Evolutionary conservation across 2,113 vertebrate species (phyloP).

Genomic region (Pseudorasbora parva): DNA sequence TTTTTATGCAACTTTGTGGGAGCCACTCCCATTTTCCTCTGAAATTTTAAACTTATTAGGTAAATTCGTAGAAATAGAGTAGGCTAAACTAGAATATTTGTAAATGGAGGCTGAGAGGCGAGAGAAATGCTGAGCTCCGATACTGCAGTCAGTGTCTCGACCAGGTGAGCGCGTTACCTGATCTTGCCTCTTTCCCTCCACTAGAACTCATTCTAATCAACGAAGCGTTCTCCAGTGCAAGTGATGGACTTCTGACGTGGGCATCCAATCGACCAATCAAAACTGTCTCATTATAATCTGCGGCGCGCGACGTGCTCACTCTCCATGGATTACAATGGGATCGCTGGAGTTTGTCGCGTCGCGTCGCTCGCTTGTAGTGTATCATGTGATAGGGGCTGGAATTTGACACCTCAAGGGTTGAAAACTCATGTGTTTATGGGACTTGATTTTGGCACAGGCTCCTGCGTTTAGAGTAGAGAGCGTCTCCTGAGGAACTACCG

Average conservation of each 20-base stretch:
- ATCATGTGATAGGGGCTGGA: conserved; percentile 57
- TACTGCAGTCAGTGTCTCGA: not conserved
- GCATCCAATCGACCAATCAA: not conserved
- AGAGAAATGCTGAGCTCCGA: not conserved
- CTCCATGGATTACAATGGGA: not conserved
- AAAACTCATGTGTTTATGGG: conserved; percentile 48
- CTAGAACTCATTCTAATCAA: too few species aligned
- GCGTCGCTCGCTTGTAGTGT: conserved; percentile 23
- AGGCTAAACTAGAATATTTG: not conserved
- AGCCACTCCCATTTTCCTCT: not conserved
- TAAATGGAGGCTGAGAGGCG: not conserved
- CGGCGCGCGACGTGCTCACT: not conserved
- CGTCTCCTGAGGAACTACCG: not conserved
- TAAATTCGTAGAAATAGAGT: not conserved
- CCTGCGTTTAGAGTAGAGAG: conserved; percentile 26
- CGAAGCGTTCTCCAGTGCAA: too few species aligned
- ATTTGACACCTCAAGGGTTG: conserved; percentile 54
- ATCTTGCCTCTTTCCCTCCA: not conserved
- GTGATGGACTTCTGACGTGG: not conserved
- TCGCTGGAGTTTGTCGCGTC: conserved; percentile 12
- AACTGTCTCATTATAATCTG: not conserved
- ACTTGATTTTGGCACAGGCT: conserved; percentile 47
- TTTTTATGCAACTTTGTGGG: not conserved
- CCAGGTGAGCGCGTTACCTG: conserved; percentile 12
- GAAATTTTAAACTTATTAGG: not conserved